phyloP scores from a whole-genome alignment of 2,888 invertebrate species.

The Sinodicranocentrus sp. region DNA sequence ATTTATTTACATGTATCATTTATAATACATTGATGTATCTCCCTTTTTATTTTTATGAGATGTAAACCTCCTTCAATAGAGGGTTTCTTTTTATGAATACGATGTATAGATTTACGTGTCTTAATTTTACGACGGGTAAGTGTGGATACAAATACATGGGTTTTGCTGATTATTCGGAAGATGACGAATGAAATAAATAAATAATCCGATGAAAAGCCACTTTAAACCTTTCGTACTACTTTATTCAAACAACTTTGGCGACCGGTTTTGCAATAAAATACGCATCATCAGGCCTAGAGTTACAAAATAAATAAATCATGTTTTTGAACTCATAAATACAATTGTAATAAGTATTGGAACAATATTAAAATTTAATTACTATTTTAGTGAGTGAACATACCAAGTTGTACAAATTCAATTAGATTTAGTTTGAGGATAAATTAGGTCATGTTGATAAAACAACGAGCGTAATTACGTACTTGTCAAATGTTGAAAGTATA shows the following conservation, averaged over 20 bases:
- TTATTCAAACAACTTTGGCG: too few relatives aligned
- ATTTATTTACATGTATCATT: neutral
- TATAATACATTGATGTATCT: neutral
- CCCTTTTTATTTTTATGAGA: neutral
- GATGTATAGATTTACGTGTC: neutral
- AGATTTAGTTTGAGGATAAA: too few relatives aligned
- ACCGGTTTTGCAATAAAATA: too few relatives aligned
- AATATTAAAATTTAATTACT: too few relatives aligned
- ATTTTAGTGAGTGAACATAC: too few relatives aligned
- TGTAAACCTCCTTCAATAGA: neutral
- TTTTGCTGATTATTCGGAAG: neutral
- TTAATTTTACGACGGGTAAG: neutral
- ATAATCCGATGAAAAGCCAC: neutral
- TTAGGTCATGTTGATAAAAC: too few relatives aligned
- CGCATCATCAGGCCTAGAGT: too few relatives aligned
- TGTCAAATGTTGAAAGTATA: too few relatives aligned
- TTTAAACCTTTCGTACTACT: neutral
- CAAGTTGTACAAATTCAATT: too few relatives aligned
- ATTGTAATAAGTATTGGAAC: neutral
- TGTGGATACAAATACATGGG: neutral
- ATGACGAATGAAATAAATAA: too few relatives aligned
- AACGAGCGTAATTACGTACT: too few relatives aligned
- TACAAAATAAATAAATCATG: too few relatives aligned
- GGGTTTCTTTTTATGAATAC: neutral
- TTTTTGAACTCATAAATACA: neutral